A percentile compares a stretch with the other conserved stretches of the same genome.
Evolutionary conservation across 2,888 invertebrate species (phyloP).

Genomic region (Xestia sexstrigata): DNA sequence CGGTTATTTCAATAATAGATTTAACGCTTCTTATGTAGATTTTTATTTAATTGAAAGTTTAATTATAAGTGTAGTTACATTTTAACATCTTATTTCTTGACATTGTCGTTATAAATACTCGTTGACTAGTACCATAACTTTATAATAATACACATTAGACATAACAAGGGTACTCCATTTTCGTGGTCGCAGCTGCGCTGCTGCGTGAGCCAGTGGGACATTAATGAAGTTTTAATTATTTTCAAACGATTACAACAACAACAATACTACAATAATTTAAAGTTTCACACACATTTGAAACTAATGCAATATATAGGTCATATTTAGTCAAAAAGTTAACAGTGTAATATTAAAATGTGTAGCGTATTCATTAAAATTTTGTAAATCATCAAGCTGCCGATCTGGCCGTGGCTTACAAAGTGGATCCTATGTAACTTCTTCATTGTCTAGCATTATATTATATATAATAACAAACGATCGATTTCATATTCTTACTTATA

Average conservation of each 20-base stretch:
- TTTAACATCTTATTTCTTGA: slow-evolving; percentile 84
- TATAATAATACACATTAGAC: slow-evolving; percentile 76
- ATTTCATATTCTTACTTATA: slow-evolving; percentile 51
- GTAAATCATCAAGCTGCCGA: slow-evolving; percentile 59
- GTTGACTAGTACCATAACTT: slow-evolving; percentile 86
- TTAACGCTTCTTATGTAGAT: slow-evolving; percentile 80
- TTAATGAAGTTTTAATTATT: slow-evolving; percentile 51
- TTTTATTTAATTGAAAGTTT: slow-evolving; percentile 88
- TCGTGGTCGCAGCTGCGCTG: slow-evolving; percentile 56
- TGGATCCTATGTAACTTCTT: slow-evolving; percentile 56
- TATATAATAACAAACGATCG: slow-evolving; percentile 52
- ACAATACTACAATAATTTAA: slow-evolving; percentile 65
- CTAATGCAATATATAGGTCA: slow-evolving; percentile 58
- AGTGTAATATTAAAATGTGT: slow-evolving; percentile 71
- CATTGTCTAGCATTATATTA: slow-evolving; percentile 47
- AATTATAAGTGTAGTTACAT: slow-evolving; percentile 85
- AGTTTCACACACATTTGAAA: slow-evolving; percentile 72
- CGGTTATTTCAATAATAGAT: slow-evolving; percentile 81
- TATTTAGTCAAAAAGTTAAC: slow-evolving; percentile 66
- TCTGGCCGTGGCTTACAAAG: slow-evolving; percentile 53
- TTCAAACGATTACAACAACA: slow-evolving; percentile 66
- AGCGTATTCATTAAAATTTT: slow-evolving; percentile 55
- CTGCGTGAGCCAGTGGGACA: slow-evolving; percentile 60
- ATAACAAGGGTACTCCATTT: slow-evolving; percentile 56
- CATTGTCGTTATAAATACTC: slow-evolving; percentile 86